Conservation (phyloP, 2,888 invertebrate species). For the Watsonalla binaria region DNA sequence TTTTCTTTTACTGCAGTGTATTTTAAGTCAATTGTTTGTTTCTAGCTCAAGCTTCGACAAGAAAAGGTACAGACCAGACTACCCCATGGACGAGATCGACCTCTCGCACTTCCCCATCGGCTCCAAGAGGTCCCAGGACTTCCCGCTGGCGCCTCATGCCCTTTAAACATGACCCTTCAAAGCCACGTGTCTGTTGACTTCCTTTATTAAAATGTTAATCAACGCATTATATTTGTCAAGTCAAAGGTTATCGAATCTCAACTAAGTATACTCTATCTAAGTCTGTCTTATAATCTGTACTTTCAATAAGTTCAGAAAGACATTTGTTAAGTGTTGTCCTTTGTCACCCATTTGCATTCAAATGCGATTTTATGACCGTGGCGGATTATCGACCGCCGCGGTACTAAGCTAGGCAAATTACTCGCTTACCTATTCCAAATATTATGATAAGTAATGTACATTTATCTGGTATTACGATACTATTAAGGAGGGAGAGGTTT, state of each 20-base stretch:
- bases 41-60: constrained; percentile 45
- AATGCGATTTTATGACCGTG: too few species aligned
- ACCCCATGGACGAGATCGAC: constrained; percentile 71
- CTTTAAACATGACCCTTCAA: constrained; percentile 17
- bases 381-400: too few species aligned
- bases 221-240: not conserved
- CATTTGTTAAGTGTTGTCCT: too few species aligned
- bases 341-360: too few species aligned
- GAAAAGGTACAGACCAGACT: constrained; percentile 61
- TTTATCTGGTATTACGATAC: constrained; percentile 9
- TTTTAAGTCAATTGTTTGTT: constrained; percentile 4
- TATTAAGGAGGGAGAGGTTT: constrained; percentile 49
- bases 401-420: not conserved
- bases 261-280: too few species aligned
- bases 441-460: not conserved
- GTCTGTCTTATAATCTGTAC: too few species aligned
- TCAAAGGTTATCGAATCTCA: too few species aligned
- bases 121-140: constrained; percentile 50
- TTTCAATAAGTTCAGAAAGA: too few species aligned
- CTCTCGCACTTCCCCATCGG: constrained; percentile 68
- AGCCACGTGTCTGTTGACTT: constrained; percentile 6
- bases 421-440: not conserved
- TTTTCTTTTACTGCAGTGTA: not conserved
- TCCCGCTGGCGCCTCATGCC: constrained; percentile 18
- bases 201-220: constrained; percentile 1